Conservation (phyloP, 2,888 invertebrate species). For the Drosophila eohydei region DNA sequence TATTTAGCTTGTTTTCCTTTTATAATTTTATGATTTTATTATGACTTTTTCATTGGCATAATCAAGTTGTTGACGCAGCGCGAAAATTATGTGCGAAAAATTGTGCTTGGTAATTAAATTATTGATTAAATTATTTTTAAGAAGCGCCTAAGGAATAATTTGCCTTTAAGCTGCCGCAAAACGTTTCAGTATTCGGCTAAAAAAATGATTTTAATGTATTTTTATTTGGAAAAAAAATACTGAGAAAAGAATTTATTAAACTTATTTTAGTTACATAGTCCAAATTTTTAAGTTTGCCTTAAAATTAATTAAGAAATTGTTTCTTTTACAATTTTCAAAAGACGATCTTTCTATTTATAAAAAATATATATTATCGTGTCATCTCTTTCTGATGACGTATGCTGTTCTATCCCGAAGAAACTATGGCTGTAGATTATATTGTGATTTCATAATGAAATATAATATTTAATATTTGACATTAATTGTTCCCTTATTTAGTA, state of each 20-base stretch:
- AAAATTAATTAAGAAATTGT: no score
- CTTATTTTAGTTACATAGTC: not conserved
- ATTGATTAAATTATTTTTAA: conserved; percentile 42
- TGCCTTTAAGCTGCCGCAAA: not conserved
- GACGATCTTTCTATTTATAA: no score
- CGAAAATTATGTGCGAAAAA: conserved; percentile 48
- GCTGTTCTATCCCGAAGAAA: no score
- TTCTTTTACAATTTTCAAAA: no score
- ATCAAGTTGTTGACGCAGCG: conserved; percentile 35
- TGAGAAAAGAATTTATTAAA: not conserved
- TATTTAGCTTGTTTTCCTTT: not conserved
- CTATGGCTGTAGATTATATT: no score
- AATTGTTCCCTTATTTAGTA: no score
- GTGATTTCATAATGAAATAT: no score
- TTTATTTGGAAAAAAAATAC: no score
- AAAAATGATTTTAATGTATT: not conserved
- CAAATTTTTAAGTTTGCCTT: no score
- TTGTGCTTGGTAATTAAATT: conserved; percentile 43
- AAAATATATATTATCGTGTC: no score
- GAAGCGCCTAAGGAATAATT: not conserved
- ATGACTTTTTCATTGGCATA: conserved; percentile 49
- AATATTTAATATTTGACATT: no score
- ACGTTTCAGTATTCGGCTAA: not conserved
- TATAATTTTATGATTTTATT: conserved; percentile 30
- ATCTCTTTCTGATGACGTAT: no score